phyloP scores from a whole-genome alignment of 1,140 invertebrate genomes.

The Schmidtea mediterranea region DNA sequence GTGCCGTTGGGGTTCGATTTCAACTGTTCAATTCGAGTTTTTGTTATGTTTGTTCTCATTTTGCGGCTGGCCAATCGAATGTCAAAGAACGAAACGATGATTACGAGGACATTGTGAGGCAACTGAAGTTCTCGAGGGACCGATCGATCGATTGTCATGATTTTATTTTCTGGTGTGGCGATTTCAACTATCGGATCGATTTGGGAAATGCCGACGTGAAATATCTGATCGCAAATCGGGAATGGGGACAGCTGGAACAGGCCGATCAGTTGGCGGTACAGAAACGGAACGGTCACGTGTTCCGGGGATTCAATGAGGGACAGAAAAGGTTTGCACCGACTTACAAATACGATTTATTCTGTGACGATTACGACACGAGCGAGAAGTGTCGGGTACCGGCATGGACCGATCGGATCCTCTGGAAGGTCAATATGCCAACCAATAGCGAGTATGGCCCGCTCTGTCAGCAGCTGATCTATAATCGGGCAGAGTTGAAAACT shows the following conservation, averaged over 20 bases:
- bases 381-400: constrained; percentile 76
- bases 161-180: constrained; percentile 96
- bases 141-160: constrained; percentile 58
- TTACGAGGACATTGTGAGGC: constrained; percentile 71
- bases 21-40: constrained; percentile 66
- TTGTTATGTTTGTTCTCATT: constrained; percentile 92
- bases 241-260: constrained; percentile 47
- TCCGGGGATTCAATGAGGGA: constrained; percentile 73
- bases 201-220: constrained; percentile 79
- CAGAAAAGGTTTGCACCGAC: constrained; percentile 72
- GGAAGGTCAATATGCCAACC: constrained; percentile 8
- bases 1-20: constrained; percentile 72
- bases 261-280: constrained; percentile 50
- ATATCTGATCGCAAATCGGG: constrained; percentile 45
- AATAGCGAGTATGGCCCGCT: not conserved
- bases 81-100: constrained; percentile 78
- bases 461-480: not conserved
- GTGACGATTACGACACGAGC: constrained; percentile 94
- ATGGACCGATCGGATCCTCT: constrained; percentile 85
- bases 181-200: constrained; percentile 95
- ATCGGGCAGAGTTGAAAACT: not conserved
- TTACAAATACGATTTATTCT: constrained; percentile 95
- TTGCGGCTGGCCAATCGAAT: constrained; percentile 87
- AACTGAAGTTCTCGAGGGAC: constrained; percentile 46
- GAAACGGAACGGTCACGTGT: constrained; percentile 39